Base-by-base conservation (phyloP, 2,888 invertebrate species). In the Eulithis testata region DNA sequence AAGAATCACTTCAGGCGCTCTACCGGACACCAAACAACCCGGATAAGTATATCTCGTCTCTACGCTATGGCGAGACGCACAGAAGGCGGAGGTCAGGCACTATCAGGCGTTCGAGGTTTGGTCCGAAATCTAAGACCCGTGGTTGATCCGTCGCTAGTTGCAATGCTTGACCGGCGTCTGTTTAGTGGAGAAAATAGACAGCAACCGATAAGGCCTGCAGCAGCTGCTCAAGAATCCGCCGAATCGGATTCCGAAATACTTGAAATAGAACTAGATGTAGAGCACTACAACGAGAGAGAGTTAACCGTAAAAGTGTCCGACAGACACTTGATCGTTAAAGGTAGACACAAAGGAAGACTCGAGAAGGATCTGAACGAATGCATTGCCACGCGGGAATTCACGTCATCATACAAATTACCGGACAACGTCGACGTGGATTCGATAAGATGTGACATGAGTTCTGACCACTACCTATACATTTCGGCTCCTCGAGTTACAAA, bases 371-470 rank as follows among this genome's bases (percentile, higher is more conserved):
- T 8, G 40, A 5, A 40, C 9, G 9, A 40, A 40, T 40, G 6
- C 8, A 21, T 9, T n/a, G 45, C 56, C 36, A n/a, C 56, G 11
- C 27, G 56, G 9, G 4, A n/a, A 45, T 45, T 44, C 44, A 6
- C 40, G 11, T 36, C 4, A 45, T 45, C 12, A 47, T 56, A 12
- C 45, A 45, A 31, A 14, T 11, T 56, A 9, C 56, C 56, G 5
- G 56, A 45, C 27, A 45, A 56, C 45, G 45, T 45, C 6, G 36
- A 56, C n/a, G n/a, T 47, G 45, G 45, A 55, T 11, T 11, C 11
- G 21, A 7, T 56, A 2, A 45, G n/a, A 12, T 45, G 56, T 8
- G 31, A 56, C 31, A 6, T 56, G 45, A n/a, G 27, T 2, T 11
- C 7, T 3, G 44, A 55, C 4, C 27, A 55, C 9, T 44, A 31